Percentiles rank a stretch among this genome's conserved stretches.
phyloP scores from a whole-genome alignment of 2,797 vertebrate species.

The Sorex maritimensis region DNA sequence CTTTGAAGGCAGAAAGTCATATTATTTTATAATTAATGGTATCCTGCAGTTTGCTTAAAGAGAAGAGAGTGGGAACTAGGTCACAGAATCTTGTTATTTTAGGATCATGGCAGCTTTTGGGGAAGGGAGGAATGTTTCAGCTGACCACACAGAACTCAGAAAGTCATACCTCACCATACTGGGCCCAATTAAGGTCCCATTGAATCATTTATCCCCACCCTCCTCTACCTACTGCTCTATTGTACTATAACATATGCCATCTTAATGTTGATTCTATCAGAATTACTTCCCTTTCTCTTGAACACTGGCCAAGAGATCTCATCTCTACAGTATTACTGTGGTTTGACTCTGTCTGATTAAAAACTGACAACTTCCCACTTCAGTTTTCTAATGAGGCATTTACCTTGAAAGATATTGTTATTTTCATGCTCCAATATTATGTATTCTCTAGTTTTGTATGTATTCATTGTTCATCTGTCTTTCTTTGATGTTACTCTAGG shows the following conservation, averaged over 20 bases:
- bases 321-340: neutral
- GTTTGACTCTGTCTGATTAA: neutral
- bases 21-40: neutral
- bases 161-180: neutral
- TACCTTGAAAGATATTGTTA: no score
- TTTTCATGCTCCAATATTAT: no score
- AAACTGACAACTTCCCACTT: neutral
- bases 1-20: conserved; percentile 17
- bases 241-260: neutral
- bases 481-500: neutral
- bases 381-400: neutral
- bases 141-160: neutral
- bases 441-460: neutral
- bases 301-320: neutral
- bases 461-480: neutral
- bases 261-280: neutral
- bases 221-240: neutral
- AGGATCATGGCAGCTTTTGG: neutral
- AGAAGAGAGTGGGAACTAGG: neutral
- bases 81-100: neutral
- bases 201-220: neutral
- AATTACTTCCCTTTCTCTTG: neutral
- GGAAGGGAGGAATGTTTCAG: neutral
- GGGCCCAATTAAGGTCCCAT: neutral
- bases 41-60: neutral